Evolutionary conservation across 2,797 vertebrate genomes (phyloP), one percentile per base, ranked within the genome.

Genomic region (Melanotaenia parkinsoni): DNA sequence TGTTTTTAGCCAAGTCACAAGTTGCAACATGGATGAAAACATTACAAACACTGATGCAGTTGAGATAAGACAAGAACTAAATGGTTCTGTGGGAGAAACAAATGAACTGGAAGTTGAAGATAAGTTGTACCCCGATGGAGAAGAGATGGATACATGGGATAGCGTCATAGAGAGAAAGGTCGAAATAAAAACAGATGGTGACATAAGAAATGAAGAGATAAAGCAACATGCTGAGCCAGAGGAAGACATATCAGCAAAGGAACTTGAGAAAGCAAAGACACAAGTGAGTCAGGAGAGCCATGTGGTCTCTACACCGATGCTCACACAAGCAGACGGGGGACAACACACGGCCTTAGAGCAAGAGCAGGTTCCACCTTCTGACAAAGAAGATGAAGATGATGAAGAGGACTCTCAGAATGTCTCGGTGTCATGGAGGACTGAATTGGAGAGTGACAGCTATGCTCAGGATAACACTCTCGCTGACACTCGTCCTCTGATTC

Each of bases 401-500:
- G 89, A 90, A 1, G 91, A 94, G 14, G 91, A 93, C 54, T 94
- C 93, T 60, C 90, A 91, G 77, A 94, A 94, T 26, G 75, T 93
- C 43, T 94, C 91, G 0, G 74, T 92, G 64, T 95, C 94, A 0
- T 95, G 92, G 92, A 90, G 67, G 77, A 93, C 92, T 0, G 94
- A 95, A 80, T 35, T 87, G 16, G 94, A 95, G 60, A 70, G 88
- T 20, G 91, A 94, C 79, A 94, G 94, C 85, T 95, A 94, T 2
- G 92, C 91, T 73, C 93, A 92, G 77, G 95, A 95, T 0, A 94
- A 95, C 86, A 95, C 95, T 1, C 74, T 95, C 0, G 94, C 94
- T 0, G 95, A 95, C 85, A 91, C 93, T 2, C 91, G 92, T 4
- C 94, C 94, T 35, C 87, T 95, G 80, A 95, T 95, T 33, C 90